phyloP scores from a whole-genome alignment of 2,888 invertebrate genomes.

The Drosophila glabriapex region DNA sequence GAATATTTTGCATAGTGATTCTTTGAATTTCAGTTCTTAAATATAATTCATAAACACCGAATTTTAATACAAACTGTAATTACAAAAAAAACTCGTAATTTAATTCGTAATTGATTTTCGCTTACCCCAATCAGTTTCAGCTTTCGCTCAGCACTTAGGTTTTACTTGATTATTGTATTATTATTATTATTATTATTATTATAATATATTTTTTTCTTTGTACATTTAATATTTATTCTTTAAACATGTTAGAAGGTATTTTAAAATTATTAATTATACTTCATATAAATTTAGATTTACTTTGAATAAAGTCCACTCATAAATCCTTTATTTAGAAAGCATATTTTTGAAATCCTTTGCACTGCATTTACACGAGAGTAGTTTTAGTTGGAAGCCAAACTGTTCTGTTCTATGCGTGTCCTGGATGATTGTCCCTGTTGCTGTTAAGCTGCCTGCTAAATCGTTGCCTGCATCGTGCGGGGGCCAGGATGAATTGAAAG shows the following conservation, averaged over 20 bases:
- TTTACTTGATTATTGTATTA: not conserved
- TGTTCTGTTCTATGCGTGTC: not conserved
- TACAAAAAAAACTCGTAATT: not conserved
- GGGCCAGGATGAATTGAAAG: conserved; percentile 13
- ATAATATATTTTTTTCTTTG: not conserved
- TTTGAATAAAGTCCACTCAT: not conserved
- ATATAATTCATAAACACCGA: not conserved
- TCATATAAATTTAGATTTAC: not conserved
- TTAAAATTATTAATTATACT: not conserved
- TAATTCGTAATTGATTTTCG: not conserved
- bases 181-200: not conserved
- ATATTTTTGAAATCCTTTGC: conserved; percentile 12
- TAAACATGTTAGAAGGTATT: too few relatives aligned
- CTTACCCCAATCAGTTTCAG: not conserved
- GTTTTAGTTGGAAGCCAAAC: conserved; percentile 4
- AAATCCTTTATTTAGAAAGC: not conserved
- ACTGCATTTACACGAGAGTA: not conserved
- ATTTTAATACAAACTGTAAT: not conserved
- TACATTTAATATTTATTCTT: not conserved
- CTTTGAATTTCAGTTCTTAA: not conserved
- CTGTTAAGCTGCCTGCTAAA: conserved; percentile 53
- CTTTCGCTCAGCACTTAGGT: not conserved
- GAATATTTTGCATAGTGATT: not conserved
- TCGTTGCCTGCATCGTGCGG: conserved; percentile 19
- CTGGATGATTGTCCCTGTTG: conserved; percentile 23